Evolutionary conservation across 2,797 vertebrate species (phyloP), one percentile per base, ranked within the genome.

Genomic region (Scleropages formosus): DNA sequence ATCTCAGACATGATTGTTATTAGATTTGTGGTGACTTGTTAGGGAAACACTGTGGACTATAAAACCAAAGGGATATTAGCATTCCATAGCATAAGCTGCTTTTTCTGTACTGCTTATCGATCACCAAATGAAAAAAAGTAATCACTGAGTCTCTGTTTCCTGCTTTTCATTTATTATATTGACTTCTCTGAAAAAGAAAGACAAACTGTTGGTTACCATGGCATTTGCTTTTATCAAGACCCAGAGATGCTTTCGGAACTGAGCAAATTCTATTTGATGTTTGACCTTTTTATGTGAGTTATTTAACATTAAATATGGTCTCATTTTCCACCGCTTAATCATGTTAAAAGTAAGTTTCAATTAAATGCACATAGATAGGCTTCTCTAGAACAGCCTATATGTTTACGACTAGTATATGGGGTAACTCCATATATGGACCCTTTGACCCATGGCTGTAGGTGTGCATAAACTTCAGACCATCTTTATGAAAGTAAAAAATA

Each of bases 281-380:
- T 39, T 71, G 68, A 71, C 68, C 68, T 47, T 71, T 71, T 56
- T 71, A 71, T 71, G 26, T 56, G 13, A 51, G 67, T n/a, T 71
- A 71, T 58, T 71, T 71, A 58, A 71, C 16, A 15, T 18, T 71
- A 71, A 31, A 56, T 31, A 51, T 58, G 51, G n/a, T 51, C 27
- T 56, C 24, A 58, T 16, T 22, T 58, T 39, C 65, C 22, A 24
- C 24, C 68, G 31, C 68, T 58, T 56, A 53, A 70, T 22, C 27
- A 68, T 58, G 26, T 39, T 39, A 39, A 39, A 39, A 58, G 51
- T 58, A 12, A 71, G 22, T 68, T 71, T 71, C 22, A 71, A 24
- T 49, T 56, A 58, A 71, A 58, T 71, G 16, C 51, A 18, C 4
- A 26, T 49, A 56, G 22, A 51, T 56, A 26, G 67, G 9, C 27